Evolutionary conservation across 2,113 vertebrate species (phyloP).

Genomic region (Corydoras maculifer): DNA sequence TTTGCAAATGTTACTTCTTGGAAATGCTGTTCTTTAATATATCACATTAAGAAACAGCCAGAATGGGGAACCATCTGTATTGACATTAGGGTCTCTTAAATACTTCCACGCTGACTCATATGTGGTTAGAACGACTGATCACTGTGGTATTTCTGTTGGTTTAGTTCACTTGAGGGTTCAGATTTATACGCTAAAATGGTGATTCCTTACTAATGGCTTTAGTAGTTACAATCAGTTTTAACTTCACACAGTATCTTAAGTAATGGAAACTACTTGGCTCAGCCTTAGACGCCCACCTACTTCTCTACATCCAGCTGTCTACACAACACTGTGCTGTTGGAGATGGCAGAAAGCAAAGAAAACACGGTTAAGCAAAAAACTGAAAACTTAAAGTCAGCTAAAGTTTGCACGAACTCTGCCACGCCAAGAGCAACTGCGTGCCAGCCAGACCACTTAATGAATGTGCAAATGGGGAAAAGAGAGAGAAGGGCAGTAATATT

Average conservation of each 20-base stretch:
- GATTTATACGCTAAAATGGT: too few relatives aligned
- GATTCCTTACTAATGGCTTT: too few relatives aligned
- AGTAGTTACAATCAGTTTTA: background rate
- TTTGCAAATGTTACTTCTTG: too few relatives aligned
- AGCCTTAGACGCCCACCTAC: conserved; percentile 3
- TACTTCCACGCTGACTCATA: too few relatives aligned
- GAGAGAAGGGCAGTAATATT: background rate
- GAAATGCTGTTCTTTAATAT: too few relatives aligned
- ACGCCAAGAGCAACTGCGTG: background rate
- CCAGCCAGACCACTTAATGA: background rate
- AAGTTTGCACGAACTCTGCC: background rate
- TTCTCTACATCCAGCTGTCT: conserved; percentile 29
- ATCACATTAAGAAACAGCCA: too few relatives aligned
- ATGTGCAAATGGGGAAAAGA: background rate
- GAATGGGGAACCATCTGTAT: too few relatives aligned
- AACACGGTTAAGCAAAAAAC: background rate
- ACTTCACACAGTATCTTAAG: conserved; percentile 46
- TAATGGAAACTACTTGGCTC: conserved; percentile 42
- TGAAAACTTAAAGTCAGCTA: background rate
- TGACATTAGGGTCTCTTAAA: too few relatives aligned
- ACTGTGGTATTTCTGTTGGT: too few relatives aligned
- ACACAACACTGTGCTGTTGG: background rate
- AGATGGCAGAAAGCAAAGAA: conserved; percentile 5
- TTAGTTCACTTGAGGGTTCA: too few relatives aligned
- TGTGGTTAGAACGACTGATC: too few relatives aligned